These are phyloP conservation scores for Huso huso DNA, from an alignment of 2,797 vertebrate genomes.

Conservation along the genomic window DNA sequence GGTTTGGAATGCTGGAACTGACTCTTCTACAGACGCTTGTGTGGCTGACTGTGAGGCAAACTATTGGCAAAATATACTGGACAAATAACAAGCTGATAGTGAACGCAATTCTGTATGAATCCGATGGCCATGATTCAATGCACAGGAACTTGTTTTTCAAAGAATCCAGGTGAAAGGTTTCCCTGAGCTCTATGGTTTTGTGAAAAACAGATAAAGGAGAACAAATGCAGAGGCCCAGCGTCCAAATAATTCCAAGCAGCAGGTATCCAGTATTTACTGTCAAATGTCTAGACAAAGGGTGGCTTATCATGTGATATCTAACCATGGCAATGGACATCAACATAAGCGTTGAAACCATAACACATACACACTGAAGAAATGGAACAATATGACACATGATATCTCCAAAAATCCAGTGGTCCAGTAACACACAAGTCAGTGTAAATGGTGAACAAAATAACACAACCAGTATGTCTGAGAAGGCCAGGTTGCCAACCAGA, in stretches of 20 bases:
- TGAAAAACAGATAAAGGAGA: slow-evolving; percentile 68
- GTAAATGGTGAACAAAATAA: slow-evolving; percentile 70
- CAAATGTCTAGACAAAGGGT: slow-evolving; percentile 60
- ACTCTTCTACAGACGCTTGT: slow-evolving; percentile 65
- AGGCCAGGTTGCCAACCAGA: slow-evolving; percentile 65
- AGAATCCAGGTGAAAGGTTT: slow-evolving; percentile 48
- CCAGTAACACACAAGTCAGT: slow-evolving; percentile 57
- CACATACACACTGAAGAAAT: slow-evolving; percentile 65
- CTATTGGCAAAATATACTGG: slow-evolving; percentile 65
- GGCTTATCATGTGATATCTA: slow-evolving; percentile 66
- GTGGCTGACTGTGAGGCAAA: slow-evolving; percentile 61
- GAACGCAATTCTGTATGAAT: slow-evolving; percentile 63
- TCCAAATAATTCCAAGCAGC: slow-evolving; percentile 55
- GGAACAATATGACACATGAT: slow-evolving; percentile 68
- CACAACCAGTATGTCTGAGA: slow-evolving; percentile 70
- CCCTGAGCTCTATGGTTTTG: slow-evolving; percentile 58
- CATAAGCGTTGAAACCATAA: slow-evolving; percentile 68
- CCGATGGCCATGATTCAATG: slow-evolving; percentile 64
- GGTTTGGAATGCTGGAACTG: slow-evolving; percentile 48
- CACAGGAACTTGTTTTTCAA: slow-evolving; percentile 60
- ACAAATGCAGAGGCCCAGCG: slow-evolving; percentile 57
- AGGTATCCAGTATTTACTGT: slow-evolving; percentile 61
- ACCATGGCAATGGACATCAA: slow-evolving; percentile 68
- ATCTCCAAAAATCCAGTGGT: slow-evolving; percentile 68
- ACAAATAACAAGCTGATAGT: slow-evolving; percentile 59